phyloP scores from a whole-genome alignment of 2,888 invertebrate species.

The Cryptops parisi region DNA sequence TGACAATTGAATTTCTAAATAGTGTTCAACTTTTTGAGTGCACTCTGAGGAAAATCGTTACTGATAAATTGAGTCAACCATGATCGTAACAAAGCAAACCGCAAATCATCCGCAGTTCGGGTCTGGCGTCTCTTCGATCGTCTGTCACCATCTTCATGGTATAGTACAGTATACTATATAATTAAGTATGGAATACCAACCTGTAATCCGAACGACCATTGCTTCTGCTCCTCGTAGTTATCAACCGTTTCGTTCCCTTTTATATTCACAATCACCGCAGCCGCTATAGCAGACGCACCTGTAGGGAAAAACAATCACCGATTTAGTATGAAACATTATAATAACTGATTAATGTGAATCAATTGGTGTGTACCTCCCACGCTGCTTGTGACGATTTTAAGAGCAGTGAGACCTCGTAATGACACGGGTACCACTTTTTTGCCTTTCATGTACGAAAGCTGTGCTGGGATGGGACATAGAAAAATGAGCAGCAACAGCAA shows the following conservation, averaged over 20 bases:
- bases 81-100: too few relatives aligned
- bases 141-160: too few relatives aligned
- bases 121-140: too few relatives aligned
- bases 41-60: too few relatives aligned
- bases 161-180: too few relatives aligned
- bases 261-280: conserved; percentile 1
- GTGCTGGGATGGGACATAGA: conserved; percentile 7
- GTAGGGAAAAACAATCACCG: neutral
- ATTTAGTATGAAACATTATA: neutral
- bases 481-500: neutral
- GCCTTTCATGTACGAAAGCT: neutral
- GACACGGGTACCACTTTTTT: neutral
- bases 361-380: neutral
- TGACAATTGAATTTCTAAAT: too few relatives aligned
- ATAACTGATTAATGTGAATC: neutral
- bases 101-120: too few relatives aligned
- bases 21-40: too few relatives aligned
- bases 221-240: neutral
- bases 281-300: conserved; percentile 2
- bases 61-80: too few relatives aligned
- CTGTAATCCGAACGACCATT: conserved; percentile 10
- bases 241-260: neutral
- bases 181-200: too few relatives aligned
- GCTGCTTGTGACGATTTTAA: neutral
- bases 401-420: neutral